Evolutionary conservation across 1,140 invertebrate genomes (phyloP), one percentile per base, ranked within the genome.

Genomic region (Mactra quadrangularis): DNA sequence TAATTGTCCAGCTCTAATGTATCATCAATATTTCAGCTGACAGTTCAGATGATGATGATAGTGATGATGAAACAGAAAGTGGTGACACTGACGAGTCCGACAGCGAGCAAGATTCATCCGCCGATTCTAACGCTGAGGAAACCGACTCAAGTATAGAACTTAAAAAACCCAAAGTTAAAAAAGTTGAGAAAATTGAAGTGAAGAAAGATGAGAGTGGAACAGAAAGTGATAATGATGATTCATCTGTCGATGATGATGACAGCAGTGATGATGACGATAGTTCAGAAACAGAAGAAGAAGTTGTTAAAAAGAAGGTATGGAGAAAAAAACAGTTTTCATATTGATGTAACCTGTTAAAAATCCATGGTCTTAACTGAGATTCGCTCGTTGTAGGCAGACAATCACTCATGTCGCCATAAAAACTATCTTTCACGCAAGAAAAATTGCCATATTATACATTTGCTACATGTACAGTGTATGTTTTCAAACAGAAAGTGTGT

Each of bases 121-220:
- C 85, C 1, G 74, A 78, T 52, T 84, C 77, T 33, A 75, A 85
- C 29, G 84, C 86, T 25, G 89, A 91, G 50, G 88, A 84, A 29
- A 86, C 87, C 31, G 86, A 86, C 7, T 85, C 86, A 53, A 87
- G 87, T 13, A 86, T 75, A 35, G 88, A 90, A 52, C 88, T 86
- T 35, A 81, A 88, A 50, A 70, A 95, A 94, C 86, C 95, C 17
- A 52, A 71, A 15, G 9, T 38, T 15, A 83, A 87, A 55, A 84
- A 85, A 60, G 75, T 84, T 41, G 74, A 50, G 19, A 82, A 83
- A 55, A 66, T 76, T 45, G 64, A 82, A 29, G 82, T 71, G 50
- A 66, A 86, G 35, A 83, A 76, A 82, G 75, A 52, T 22, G 55
- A 66, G 33, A 70, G 76, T 64, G 64, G 60, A 11, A 52, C n/a